phyloP scores from a whole-genome alignment of 2,888 invertebrate genomes.

The Eupithecia tripunctaria region DNA sequence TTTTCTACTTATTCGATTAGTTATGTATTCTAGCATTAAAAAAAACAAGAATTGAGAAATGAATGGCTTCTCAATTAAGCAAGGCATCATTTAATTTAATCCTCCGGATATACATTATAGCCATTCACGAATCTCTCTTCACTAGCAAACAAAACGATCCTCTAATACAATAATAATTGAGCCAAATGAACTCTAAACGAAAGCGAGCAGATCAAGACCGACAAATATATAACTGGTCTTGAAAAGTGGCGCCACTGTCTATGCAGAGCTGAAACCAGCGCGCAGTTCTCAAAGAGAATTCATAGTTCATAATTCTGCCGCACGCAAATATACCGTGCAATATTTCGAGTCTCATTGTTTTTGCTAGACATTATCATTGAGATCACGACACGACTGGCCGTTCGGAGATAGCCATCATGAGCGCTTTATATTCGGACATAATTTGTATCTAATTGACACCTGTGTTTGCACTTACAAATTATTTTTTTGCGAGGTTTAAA shows the following conservation, averaged over 20 bases:
- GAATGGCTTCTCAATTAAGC: background rate
- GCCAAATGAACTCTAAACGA: slow-evolving; percentile 64
- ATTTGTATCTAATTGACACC: slow-evolving; percentile 44
- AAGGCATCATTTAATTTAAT: slow-evolving; percentile 24
- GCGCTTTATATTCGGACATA: slow-evolving; percentile 42
- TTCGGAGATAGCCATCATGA: slow-evolving; percentile 43
- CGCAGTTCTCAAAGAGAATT: background rate
- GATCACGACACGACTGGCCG: slow-evolving; percentile 45
- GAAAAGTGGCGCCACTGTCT: slow-evolving; percentile 36
- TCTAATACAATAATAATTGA: slow-evolving; percentile 65
- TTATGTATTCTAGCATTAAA: too few relatives aligned
- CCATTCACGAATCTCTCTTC: slow-evolving; percentile 26
- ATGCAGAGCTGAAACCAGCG: slow-evolving; percentile 5
- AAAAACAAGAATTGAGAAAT: background rate
- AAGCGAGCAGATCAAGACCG: slow-evolving; percentile 58
- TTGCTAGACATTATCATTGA: slow-evolving; percentile 43
- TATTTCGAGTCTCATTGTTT: slow-evolving; percentile 39
- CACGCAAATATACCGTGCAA: slow-evolving; percentile 18
- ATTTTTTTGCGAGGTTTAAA: slow-evolving; percentile 37
- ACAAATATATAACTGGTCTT: slow-evolving; percentile 6
- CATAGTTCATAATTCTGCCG: slow-evolving; percentile 29
- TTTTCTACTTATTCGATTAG: background rate
- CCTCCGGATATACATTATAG: slow-evolving; percentile 10
- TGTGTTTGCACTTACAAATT: slow-evolving; percentile 42
- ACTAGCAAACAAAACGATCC: slow-evolving; percentile 49